Conservation (phyloP, 2,888 invertebrate species). For the Taphrorychus bicolor region DNA sequence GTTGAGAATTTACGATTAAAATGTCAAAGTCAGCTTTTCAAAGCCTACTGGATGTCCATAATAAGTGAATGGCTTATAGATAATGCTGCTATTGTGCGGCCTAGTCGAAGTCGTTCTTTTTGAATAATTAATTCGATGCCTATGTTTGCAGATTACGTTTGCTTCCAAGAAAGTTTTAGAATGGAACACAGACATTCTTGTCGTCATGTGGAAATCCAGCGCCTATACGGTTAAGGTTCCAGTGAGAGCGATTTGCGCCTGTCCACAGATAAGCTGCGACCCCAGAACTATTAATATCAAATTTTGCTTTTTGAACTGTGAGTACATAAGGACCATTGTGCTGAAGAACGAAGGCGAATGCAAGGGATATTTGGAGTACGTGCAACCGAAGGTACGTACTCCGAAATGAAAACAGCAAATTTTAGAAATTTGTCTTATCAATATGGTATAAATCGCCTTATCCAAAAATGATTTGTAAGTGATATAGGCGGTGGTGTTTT, state of each 20-base stretch:
- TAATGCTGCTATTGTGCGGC: too few relatives aligned
- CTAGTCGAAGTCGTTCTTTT: neutral
- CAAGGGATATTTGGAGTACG: conserved; percentile 59
- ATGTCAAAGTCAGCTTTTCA: too few relatives aligned
- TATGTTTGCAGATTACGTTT: neutral
- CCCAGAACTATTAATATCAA: conserved; percentile 64
- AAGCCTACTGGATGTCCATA: too few relatives aligned
- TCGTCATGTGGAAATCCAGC: conserved; percentile 67
- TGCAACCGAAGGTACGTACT: conserved; percentile 42
- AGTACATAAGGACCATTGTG: conserved; percentile 62
- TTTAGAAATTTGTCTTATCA: too few relatives aligned
- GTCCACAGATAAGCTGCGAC: conserved; percentile 61
- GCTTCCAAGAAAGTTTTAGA: neutral
- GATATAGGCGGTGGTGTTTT: too few relatives aligned
- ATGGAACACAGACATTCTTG: conserved; percentile 61
- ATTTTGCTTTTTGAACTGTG: conserved; percentile 67
- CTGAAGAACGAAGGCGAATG: conserved; percentile 62
- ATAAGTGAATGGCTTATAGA: too few relatives aligned
- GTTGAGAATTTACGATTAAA: too few relatives aligned
- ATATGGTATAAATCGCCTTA: neutral
- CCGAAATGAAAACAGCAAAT: neutral
- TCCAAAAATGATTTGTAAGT: neutral
- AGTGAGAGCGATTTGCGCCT: conserved; percentile 62
- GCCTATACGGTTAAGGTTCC: conserved; percentile 64
- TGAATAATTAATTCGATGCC: neutral